Evolutionary conservation across 2,888 invertebrate genomes (phyloP), one percentile per base, ranked within the genome.

Genomic region (Pachycephus smyrnensis): DNA sequence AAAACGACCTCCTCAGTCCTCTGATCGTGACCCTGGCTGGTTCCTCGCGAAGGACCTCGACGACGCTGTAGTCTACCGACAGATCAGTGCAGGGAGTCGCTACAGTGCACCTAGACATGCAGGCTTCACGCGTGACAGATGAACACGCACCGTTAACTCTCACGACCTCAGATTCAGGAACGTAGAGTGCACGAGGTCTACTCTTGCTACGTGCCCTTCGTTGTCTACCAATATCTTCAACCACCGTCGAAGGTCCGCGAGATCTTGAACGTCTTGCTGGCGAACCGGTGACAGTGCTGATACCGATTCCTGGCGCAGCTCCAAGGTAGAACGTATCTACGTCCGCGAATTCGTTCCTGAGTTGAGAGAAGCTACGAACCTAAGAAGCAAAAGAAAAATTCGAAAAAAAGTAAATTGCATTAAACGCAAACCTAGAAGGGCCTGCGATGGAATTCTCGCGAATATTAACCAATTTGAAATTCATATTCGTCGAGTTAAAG

Each of bases 331-430:
- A 98, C 6, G 97, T 97, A 90, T 98, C 97, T 77, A 97, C 95
- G 87, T 97, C 97, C 23, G 97, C 96, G 89, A 98, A 97, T 90
- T 98, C 98, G 91, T 98, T 97, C 75, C 98, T 94, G 76, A 98
- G 92, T 88, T 98, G 98, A 0, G 98, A 98, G 91, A 98, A 98
- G 91, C 98, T 98, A 86, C 97, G 94, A 4, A 98, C 96, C 97
- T 97, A 89, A 2, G 0, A 4, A 40, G 6, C 15, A 15, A 15
- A 40, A 40, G 6, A 0, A 6, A 6, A 40, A 40, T 40, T 40
- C 4, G 1, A 40, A 40, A 15, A 40, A 15, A 15, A 40, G 40
- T 15, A 6, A 15, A 15, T 15, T 40, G 15, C 15, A 6, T 6
- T 1, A 15, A 40, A 40, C 15, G 40, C 40, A 40, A 40, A 40